These are phyloP conservation scores for Nerophis ophidion DNA, from an alignment of 2,113 vertebrate species.

Conservation along the genomic window DNA sequence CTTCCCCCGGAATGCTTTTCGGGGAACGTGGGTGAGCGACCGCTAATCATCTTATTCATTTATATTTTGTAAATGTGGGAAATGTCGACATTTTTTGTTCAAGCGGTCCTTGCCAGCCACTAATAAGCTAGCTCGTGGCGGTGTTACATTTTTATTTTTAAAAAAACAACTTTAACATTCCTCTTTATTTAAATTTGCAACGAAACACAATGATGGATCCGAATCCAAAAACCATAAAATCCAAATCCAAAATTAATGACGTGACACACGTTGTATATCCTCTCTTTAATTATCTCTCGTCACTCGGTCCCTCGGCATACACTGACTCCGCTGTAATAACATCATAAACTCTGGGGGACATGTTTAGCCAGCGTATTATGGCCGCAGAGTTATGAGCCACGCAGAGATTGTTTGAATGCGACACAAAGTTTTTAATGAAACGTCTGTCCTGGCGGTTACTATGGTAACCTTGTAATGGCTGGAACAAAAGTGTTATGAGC, in stretches of 20 bases:
- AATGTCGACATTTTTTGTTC: no score
- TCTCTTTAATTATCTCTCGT: conserved; percentile 37
- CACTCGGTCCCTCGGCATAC: conserved; percentile 7
- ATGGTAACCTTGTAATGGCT: not conserved
- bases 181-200: not conserved
- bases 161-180: no score
- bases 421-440: conserved; percentile 13
- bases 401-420: conserved; percentile 8
- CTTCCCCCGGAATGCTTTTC: no score
- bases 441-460: not conserved
- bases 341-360: conserved; percentile 37
- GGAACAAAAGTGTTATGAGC: not conserved
- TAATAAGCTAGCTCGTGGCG: no score
- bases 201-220: not conserved
- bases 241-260: conserved; percentile 31
- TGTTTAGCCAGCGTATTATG: not conserved
- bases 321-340: conserved; percentile 35
- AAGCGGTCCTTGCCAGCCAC: no score
- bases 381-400: not conserved
- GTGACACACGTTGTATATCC: conserved; percentile 34
- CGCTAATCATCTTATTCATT: no score
- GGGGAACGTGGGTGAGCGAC: no score
- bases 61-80: no score
- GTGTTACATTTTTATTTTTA: no score
- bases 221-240: conserved; percentile 20